phyloP scores from a whole-genome alignment of 2,797 vertebrate species.

The Gorsachius magnificus region DNA sequence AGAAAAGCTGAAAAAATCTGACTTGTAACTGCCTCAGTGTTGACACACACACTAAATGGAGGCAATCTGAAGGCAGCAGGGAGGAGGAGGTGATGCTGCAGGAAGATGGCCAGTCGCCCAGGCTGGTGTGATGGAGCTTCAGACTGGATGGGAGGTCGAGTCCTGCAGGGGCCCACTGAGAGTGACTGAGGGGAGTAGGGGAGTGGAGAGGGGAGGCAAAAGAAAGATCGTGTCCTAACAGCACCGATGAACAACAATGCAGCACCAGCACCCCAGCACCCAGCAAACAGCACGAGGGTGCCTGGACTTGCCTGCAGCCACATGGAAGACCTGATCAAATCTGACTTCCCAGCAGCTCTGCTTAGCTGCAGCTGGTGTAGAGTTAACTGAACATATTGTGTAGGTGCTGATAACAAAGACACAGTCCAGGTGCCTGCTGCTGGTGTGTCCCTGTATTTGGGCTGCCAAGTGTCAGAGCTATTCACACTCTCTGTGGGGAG shows the following conservation, averaged over 20 bases:
- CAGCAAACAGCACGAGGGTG: background rate
- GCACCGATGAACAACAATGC: background rate
- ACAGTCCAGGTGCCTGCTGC: background rate
- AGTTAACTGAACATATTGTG: background rate
- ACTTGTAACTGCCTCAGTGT: background rate
- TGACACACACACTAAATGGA: background rate
- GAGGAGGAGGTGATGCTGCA: background rate
- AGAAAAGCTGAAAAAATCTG: background rate
- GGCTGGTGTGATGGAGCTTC: background rate
- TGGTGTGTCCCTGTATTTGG: background rate
- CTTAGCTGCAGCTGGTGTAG: background rate
- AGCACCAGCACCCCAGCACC: background rate
- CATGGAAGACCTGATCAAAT: background rate
- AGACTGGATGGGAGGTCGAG: background rate
- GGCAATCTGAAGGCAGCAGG: background rate
- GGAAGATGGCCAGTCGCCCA: background rate
- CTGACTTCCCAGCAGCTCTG: background rate
- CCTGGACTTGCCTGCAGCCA: background rate
- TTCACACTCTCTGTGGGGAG: background rate
- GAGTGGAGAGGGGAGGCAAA: background rate
- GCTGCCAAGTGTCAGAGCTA: background rate
- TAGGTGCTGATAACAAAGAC: background rate
- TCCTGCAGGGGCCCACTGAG: background rate
- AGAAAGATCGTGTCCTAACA: background rate
- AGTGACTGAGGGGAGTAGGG: background rate